phyloP scores from a whole-genome alignment of 2,113 vertebrate species.

The Trochalopteron elliotii region DNA sequence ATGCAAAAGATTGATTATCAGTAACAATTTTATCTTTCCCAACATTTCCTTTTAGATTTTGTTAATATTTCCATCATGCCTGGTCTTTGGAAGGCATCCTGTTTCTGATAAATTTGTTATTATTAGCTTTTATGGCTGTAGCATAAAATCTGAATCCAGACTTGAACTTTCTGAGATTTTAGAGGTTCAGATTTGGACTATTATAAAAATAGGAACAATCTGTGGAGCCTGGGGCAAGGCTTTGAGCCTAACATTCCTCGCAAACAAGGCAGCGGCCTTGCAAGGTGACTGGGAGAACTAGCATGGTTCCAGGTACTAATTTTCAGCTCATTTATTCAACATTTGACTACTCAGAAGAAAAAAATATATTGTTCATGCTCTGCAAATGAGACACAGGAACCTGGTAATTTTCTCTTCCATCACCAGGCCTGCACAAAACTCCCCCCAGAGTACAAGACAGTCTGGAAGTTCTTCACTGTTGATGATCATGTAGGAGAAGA shows the following conservation, averaged over 20 bases:
- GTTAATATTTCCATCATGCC: neutral
- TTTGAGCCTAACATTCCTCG: neutral
- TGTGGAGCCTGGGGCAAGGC: neutral
- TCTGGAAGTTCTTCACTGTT: neutral
- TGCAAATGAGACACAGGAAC: neutral
- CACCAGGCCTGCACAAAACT: neutral
- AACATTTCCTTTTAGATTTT: neutral
- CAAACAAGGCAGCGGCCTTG: neutral
- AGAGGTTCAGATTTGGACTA: neutral
- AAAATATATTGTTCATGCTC: neutral
- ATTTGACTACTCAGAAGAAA: neutral
- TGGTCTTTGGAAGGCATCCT: neutral
- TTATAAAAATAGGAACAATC: neutral
- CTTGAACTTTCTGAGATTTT: slow-evolving; percentile 30
- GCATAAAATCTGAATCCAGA: neutral
- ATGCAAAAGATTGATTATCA: neutral
- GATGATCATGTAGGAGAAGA: neutral
- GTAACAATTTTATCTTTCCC: neutral
- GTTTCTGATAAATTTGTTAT: slow-evolving; percentile 24
- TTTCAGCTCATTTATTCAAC: slow-evolving; percentile 3
- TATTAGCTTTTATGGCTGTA: slow-evolving; percentile 38
- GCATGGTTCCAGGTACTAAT: neutral
- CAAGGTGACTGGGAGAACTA: neutral
- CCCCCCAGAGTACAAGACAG: neutral
- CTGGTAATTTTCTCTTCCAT: neutral